phyloP scores from a whole-genome alignment of 2,113 vertebrate genomes.

The Thunnus thynnus region DNA sequence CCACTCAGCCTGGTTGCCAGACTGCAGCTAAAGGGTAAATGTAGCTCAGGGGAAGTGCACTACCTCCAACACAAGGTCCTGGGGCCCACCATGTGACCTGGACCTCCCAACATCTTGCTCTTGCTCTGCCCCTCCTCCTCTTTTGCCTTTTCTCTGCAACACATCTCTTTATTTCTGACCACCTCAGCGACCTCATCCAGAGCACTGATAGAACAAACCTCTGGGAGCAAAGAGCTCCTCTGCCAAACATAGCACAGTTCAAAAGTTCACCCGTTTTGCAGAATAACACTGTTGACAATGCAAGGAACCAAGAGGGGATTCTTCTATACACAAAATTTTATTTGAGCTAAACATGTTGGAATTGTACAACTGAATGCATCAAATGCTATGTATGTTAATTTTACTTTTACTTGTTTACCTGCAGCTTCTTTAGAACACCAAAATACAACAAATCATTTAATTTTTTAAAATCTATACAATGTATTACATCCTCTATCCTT shows the following conservation, averaged over 20 bases:
- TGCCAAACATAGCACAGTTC: slow-evolving; percentile 37
- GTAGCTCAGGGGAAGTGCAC: slow-evolving; percentile 77
- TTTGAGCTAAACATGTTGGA: neutral
- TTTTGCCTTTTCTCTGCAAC: slow-evolving; percentile 30
- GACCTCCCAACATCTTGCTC: slow-evolving; percentile 59
- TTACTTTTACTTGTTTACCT: neutral
- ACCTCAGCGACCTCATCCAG: slow-evolving; percentile 58
- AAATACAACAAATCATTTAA: neutral
- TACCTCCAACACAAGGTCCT: slow-evolving; percentile 56
- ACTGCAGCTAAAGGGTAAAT: slow-evolving; percentile 81
- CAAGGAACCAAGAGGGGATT: slow-evolving; percentile 23
- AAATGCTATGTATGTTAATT: slow-evolving; percentile 15
- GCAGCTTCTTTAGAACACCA: neutral
- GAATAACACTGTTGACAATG: slow-evolving; percentile 43
- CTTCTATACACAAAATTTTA: neutral
- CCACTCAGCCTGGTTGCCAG: slow-evolving; percentile 58
- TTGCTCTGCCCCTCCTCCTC: slow-evolving; percentile 36
- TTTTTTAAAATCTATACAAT: neutral
- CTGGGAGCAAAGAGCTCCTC: slow-evolving; percentile 35
- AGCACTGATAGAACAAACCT: slow-evolving; percentile 26
- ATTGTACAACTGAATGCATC: neutral
- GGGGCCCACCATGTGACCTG: slow-evolving; percentile 59
- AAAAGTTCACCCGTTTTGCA: slow-evolving; percentile 33
- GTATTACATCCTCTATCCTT: too few species aligned
- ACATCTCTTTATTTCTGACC: slow-evolving; percentile 51